Evolutionary conservation across 2,888 invertebrate species (phyloP).

Genomic region (Eilema depressum): DNA sequence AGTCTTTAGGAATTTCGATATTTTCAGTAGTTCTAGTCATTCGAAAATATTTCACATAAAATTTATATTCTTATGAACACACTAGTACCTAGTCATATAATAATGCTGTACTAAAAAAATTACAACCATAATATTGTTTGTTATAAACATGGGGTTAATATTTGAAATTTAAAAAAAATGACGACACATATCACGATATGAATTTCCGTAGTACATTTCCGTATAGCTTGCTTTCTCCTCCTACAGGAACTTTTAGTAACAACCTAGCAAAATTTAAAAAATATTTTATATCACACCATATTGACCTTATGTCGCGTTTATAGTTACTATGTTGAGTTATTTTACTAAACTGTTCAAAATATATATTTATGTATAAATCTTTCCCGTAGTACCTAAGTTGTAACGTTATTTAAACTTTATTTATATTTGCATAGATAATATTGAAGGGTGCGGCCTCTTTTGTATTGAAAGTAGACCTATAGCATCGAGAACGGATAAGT

Average conservation of each 20-base stretch:
- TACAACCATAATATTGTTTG: neutral
- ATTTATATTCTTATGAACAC: too few relatives aligned
- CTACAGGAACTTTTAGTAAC: neutral
- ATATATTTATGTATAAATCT: neutral
- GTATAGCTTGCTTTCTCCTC: conserved; percentile 1
- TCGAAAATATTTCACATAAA: too few relatives aligned
- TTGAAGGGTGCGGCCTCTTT: conserved; percentile 18
- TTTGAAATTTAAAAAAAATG: conserved; percentile 10
- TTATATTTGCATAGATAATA: conserved; percentile 4
- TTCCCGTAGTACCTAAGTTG: neutral
- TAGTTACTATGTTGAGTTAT: conserved; percentile 33
- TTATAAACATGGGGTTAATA: neutral
- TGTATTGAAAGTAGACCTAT: neutral
- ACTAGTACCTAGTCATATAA: neutral
- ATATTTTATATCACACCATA: conserved; percentile 15
- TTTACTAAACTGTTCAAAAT: conserved; percentile 43
- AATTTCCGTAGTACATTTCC: conserved; percentile 53
- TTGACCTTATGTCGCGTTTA: conserved; percentile 10
- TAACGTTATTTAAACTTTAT: neutral
- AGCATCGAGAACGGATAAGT: conserved; percentile 7
- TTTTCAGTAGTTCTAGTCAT: too few relatives aligned
- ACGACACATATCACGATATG: conserved; percentile 63
- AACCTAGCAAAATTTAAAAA: neutral
- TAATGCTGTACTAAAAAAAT: neutral
- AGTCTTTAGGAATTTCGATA: neutral